Percentiles rank a stretch among this genome's conserved stretches.
These are phyloP conservation scores for Colletes gigas DNA, from an alignment of 1,140 invertebrate species.

Conservation along the genomic window DNA sequence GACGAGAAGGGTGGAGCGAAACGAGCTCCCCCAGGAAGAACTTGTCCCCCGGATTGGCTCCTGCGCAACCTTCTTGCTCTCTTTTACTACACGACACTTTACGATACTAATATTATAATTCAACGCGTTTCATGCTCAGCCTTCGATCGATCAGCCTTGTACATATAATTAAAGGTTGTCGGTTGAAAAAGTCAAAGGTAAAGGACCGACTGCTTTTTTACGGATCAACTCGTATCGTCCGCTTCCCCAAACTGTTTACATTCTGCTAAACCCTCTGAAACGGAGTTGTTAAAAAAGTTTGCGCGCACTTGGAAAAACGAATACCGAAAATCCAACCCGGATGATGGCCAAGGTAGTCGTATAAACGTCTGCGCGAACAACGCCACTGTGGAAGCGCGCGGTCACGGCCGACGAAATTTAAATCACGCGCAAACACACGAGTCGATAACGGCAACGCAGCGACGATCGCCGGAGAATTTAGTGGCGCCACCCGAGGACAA, in stretches of 20 bases:
- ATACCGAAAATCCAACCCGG: conserved; percentile 33
- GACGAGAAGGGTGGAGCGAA: conserved; percentile 38
- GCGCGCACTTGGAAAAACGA: background rate
- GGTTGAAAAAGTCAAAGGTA: too few relatives aligned
- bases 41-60: conserved; percentile 68
- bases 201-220: too few relatives aligned
- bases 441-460: conserved; percentile 48
- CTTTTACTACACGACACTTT: conserved; percentile 19
- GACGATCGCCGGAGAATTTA: conserved; percentile 46
- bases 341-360: background rate
- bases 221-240: too few relatives aligned
- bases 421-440: conserved; percentile 22
- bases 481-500: conserved; percentile 73
- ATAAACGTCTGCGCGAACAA: conserved; percentile 12
- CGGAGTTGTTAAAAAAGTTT: too few relatives aligned
- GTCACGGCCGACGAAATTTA: conserved; percentile 12
- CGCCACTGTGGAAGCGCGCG: background rate
- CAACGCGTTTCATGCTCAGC: conserved; percentile 71
- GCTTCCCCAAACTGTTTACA: too few relatives aligned
- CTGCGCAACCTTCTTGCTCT: conserved; percentile 60
- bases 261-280: too few relatives aligned
- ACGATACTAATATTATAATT: conserved; percentile 75
- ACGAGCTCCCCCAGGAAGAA: conserved; percentile 68
- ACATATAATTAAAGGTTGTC: too few relatives aligned
- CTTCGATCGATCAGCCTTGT: background rate